Evolutionary conservation across 2,888 invertebrate genomes (phyloP).

Genomic region (Electrophaes corylata): DNA sequence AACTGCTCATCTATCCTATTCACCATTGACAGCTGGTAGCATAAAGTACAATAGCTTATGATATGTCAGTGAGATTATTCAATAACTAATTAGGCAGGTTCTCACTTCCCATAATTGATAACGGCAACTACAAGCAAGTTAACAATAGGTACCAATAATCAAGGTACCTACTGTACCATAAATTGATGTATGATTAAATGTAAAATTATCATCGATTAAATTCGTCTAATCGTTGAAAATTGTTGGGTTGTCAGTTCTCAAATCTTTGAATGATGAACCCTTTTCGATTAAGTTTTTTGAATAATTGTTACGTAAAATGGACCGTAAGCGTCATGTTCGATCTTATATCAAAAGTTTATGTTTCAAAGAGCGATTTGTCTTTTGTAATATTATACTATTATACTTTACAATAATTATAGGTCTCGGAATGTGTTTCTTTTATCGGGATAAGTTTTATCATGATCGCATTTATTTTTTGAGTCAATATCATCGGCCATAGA

Average conservation of each 20-base stretch:
- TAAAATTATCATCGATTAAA: slow-evolving; percentile 49
- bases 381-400: slow-evolving; percentile 6
- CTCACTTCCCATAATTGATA: slow-evolving; percentile 12
- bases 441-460: background rate
- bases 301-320: slow-evolving; percentile 25
- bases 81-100: slow-evolving; percentile 22
- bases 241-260: slow-evolving; percentile 53
- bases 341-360: slow-evolving; percentile 18
- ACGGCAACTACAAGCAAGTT: slow-evolving; percentile 24
- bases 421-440: slow-evolving; percentile 1
- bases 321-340: slow-evolving; percentile 15
- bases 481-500: background rate
- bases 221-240: slow-evolving; percentile 45
- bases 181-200: slow-evolving; percentile 14
- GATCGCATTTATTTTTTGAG: background rate
- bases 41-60: slow-evolving; percentile 6
- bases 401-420: background rate
- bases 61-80: slow-evolving; percentile 8
- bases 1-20: slow-evolving; percentile 15
- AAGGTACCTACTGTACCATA: slow-evolving; percentile 28
- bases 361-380: slow-evolving; percentile 19
- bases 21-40: slow-evolving; percentile 2
- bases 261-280: slow-evolving; percentile 30
- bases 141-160: slow-evolving; percentile 38
- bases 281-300: slow-evolving; percentile 29